These are phyloP conservation scores for Protobothrops mucrosquamatus DNA, from an alignment of 2,113 vertebrate species.

Conservation along the genomic window DNA sequence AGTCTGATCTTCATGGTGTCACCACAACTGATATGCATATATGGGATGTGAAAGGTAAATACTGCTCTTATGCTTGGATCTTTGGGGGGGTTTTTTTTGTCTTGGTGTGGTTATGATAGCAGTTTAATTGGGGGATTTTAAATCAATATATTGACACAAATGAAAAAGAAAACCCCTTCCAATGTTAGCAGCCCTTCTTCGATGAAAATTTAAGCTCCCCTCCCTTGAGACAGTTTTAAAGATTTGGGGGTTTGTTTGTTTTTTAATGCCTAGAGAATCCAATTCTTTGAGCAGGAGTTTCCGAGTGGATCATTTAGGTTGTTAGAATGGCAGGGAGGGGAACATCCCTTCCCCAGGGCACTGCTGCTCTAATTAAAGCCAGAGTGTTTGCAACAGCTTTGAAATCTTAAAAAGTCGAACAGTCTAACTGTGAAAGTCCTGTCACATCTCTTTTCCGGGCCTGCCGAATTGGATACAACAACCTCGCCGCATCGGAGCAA, in stretches of 20 bases:
- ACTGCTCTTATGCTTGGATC: neutral
- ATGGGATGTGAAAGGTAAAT: neutral
- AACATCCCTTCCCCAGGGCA: neutral
- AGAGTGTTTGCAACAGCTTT: neutral
- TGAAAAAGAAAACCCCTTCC: neutral
- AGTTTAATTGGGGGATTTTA: neutral
- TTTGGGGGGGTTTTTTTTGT: neutral
- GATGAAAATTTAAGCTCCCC: neutral
- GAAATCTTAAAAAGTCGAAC: neutral
- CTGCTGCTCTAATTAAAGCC: neutral
- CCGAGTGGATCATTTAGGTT: neutral
- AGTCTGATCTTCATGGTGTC: too few relatives aligned
- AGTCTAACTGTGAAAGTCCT: neutral
- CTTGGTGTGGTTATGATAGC: neutral
- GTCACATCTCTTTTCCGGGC: neutral
- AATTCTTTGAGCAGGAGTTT: neutral
- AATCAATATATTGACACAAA: neutral
- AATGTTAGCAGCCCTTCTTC: neutral
- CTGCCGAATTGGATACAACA: neutral
- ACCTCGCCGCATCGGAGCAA: too few relatives aligned
- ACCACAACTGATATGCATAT: neutral
- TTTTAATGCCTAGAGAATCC: neutral
- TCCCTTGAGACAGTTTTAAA: neutral
- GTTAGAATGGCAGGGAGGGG: neutral
- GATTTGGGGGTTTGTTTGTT: neutral